Base-by-base conservation (phyloP, 2,888 invertebrate genomes). In the Sesamia inferens region DNA sequence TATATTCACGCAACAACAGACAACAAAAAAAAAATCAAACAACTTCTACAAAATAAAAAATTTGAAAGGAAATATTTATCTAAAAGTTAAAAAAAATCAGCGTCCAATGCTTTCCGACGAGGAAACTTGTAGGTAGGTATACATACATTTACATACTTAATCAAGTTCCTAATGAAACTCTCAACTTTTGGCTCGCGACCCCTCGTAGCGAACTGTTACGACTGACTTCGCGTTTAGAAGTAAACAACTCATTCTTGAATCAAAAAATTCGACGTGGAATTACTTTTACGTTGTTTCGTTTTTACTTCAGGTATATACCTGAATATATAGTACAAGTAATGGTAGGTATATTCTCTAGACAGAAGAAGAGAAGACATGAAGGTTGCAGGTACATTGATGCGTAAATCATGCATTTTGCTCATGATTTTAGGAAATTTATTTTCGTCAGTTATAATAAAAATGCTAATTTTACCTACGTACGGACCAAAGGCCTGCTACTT, bases 61-160 rank as follows among this genome's bases (percentile, higher is more conserved):
- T 39, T 39, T 42, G 16, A 69, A 77, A 59, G 55, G 57, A 81
- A 81, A 78, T 65, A 70, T 66, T 62, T 81, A 63, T 22, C 47
- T 54, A 63, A 66, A 44, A 54, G 69, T 76, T 57, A 44, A 74
- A 76, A 73, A 76, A 70, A 71, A 69, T 48, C 68, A 84, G 54
- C 70, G 71, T 51, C 73, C 75, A 74, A 71, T 71, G 76, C 48
- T 61, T 59, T 44, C 57, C 58, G 39, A 61, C 19, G 68, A 64
- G 47, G 54, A 59, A 82, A 82, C 68, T 85, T 80, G 70, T 75
- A 68, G 65, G 77, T 62, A 70, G 59, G 67, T 64, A 39, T 39
- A 39, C 39, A 39, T 39, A 64, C 71, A 85, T 86, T 84, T 86
- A 84, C 87, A 86, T 85, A 85, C 83, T 85, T 82, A 80, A 85